Percentiles rank a stretch among this genome's conserved stretches.
phyloP scores from a whole-genome alignment of 2,888 invertebrate species.

The Machimus atricapillus region DNA sequence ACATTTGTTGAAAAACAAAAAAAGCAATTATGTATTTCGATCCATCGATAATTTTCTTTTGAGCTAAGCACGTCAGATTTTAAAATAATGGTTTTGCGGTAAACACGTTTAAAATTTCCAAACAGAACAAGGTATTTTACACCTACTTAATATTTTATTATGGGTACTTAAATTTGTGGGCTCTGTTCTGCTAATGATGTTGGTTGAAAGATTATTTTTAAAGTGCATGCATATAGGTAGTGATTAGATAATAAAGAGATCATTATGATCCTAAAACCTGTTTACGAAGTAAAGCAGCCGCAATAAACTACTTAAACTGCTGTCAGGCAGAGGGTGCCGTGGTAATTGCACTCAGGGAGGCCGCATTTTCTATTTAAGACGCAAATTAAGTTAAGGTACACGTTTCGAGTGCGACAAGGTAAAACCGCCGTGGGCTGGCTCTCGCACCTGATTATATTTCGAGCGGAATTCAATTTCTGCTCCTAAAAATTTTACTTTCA shows the following conservation, averaged over 20 bases:
- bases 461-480: slow-evolving; percentile 22
- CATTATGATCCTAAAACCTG: not conserved
- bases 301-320: not conserved
- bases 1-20: too few species aligned
- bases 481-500: slow-evolving; percentile 19
- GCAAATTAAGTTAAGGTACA: slow-evolving; percentile 23
- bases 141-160: too few species aligned
- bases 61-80: too few species aligned
- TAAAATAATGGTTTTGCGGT: too few species aligned
- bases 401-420: slow-evolving; percentile 8
- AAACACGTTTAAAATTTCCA: too few species aligned
- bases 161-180: too few species aligned
- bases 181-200: not conserved
- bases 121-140: too few species aligned
- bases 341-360: slow-evolving; percentile 8
- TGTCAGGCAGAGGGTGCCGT: not conserved
- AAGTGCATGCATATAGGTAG: not conserved
- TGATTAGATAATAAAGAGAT: not conserved
- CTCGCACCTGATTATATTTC: slow-evolving; percentile 29
- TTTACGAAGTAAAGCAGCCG: not conserved
- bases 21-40: too few species aligned
- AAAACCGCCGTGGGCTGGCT: slow-evolving; percentile 6
- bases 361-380: not conserved
- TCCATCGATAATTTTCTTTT: too few species aligned
- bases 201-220: not conserved